phyloP scores from a whole-genome alignment of 2,888 invertebrate species.

The Eretmocerus hayati region DNA sequence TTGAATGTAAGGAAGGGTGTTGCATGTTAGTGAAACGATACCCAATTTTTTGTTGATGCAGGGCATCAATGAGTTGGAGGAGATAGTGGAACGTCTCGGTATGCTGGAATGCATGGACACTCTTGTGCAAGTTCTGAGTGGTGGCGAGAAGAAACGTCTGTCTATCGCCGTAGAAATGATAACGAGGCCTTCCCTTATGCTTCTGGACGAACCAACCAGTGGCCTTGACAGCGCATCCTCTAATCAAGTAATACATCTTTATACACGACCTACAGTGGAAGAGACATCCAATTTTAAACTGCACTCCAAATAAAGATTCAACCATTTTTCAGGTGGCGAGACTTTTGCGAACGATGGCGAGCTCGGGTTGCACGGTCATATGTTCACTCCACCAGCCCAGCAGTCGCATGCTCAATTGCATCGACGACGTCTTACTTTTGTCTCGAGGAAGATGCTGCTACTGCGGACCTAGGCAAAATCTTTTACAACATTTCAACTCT shows the following conservation, averaged over 20 bases:
- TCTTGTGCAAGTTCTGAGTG: conserved; percentile 50
- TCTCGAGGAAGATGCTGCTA: conserved; percentile 63
- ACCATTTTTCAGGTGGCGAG: conserved; percentile 53
- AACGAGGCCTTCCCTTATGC: conserved; percentile 56
- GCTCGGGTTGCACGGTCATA: conserved; percentile 61
- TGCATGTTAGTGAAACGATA: too few species aligned
- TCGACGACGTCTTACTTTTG: conserved; percentile 66
- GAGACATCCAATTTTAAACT: too few species aligned
- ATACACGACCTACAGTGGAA: too few species aligned
- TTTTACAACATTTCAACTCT: conserved; percentile 55
- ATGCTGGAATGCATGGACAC: conserved; percentile 50
- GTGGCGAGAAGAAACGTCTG: conserved; percentile 56
- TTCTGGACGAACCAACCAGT: conserved; percentile 59
- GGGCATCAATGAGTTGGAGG: too few species aligned
- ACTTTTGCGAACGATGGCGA: conserved; percentile 57
- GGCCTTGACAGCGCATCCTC: conserved; percentile 62
- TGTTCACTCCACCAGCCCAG: conserved; percentile 78
- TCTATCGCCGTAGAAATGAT: conserved; percentile 57
- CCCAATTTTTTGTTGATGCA: too few species aligned
- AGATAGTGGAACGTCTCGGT: conserved; percentile 36
- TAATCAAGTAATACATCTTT: conserved; percentile 49
- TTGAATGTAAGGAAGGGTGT: too few species aligned
- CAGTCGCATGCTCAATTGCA: conserved; percentile 64
- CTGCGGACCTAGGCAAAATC: conserved; percentile 56
- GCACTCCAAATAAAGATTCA: too few species aligned